Percentiles rank a stretch among this genome's conserved stretches.
Conservation (phyloP, 2,888 invertebrate genomes). For the Thymelicus lineola region DNA sequence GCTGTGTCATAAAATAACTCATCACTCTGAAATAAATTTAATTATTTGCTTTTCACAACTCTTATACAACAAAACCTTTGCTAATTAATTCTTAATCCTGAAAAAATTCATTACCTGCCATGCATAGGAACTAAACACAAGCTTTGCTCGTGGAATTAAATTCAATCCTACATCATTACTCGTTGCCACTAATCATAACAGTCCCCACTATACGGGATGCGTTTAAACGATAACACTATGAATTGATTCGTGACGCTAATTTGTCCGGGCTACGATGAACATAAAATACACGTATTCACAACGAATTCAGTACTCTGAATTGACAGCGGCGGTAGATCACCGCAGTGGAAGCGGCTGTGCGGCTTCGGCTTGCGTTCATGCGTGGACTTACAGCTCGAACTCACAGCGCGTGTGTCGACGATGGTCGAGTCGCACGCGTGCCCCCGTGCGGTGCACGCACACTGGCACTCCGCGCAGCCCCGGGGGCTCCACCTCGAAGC, state of each 20-base stretch:
- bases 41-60: conserved; percentile 12
- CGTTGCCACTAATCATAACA: conserved; percentile 58
- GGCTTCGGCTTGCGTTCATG: conserved; percentile 42
- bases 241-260: conserved; percentile 51
- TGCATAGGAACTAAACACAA: conserved; percentile 83
- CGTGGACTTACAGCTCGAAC: conserved; percentile 71
- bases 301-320: conserved; percentile 59
- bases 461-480: conserved; percentile 58
- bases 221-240: conserved; percentile 51
- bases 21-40: conserved; percentile 1
- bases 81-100: conserved; percentile 10
- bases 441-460: conserved; percentile 55
- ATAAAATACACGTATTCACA: conserved; percentile 57
- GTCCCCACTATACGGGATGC: conserved; percentile 54
- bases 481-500: conserved; percentile 69
- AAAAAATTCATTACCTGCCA: conserved; percentile 53
- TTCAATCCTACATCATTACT: conserved; percentile 62
- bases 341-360: conserved; percentile 42
- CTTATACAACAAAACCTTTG: conserved; percentile 11
- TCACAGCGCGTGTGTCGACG: conserved; percentile 82
- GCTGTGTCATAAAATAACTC: neutral
- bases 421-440: conserved; percentile 74
- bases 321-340: conserved; percentile 56
- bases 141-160: conserved; percentile 74
- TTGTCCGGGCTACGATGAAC: conserved; percentile 57